Base-by-base conservation (phyloP, 2,888 invertebrate species). In the Xylocampa areola region DNA sequence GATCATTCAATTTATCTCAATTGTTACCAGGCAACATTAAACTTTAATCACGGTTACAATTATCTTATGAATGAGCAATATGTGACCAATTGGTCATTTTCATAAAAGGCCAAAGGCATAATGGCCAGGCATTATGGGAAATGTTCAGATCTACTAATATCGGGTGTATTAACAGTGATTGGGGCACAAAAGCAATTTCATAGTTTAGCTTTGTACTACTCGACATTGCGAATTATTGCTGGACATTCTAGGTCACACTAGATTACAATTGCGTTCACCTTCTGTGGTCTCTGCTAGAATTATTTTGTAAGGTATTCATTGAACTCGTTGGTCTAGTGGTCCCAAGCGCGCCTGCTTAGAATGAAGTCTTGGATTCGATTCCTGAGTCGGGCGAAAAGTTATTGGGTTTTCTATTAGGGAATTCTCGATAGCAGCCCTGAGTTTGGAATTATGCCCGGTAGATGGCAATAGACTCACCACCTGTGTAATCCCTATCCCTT, bases 91-190 rank as follows among this genome's bases (percentile, higher is more conserved):
- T 68, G 54, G 48, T 51, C 48, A 67, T 60, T 64, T 54, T 36
- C 69, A 69, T 65, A 60, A 45, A 65, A 35, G 6, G 50, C 19
- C 57, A 58, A 41, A 52, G 47, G 35, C 36, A 53, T 45, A 64
- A 73, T 65, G 41, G 50, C 65, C 40, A 25, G 55, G 43, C 47
- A 67, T 68, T 62, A 77, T 74, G 69, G 66, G 69, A 71, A 76
- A 71, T 72, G 68, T 60, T 65, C 60, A 61, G 63, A 64, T 61
- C 39, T 43, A 50, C 51, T 72, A 73, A 72, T 74, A 51, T 45
- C 40, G 23, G 16, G 45, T 41, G 37, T 36, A 73, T 76, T 73
- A 69, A 43, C 33, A 41, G 36, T 73, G 68, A 73, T 74, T 62
- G 50, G 49, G n/a, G 41, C 17, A 75, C 69, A 77, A 77, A 65